Evolutionary conservation across 2,113 vertebrate genomes (phyloP).

Genomic region (Pelusios castaneus): DNA sequence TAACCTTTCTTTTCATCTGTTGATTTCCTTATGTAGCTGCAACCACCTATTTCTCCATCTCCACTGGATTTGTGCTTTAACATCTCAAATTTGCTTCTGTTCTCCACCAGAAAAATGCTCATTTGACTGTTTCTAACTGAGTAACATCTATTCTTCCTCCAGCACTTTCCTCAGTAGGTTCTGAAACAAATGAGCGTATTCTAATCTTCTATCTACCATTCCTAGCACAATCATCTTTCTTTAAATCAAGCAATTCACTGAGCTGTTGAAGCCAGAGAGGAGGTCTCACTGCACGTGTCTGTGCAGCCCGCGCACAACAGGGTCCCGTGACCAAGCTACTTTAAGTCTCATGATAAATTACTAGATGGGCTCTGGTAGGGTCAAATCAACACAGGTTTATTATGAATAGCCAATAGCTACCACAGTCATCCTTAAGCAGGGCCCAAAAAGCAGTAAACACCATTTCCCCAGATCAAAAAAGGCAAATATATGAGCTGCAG

Average conservation of each 20-base stretch:
- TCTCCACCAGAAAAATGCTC: background rate
- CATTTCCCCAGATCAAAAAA: too few relatives aligned
- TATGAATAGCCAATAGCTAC: too few relatives aligned
- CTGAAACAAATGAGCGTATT: background rate
- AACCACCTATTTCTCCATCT: background rate
- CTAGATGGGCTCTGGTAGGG: too few relatives aligned
- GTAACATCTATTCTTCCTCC: background rate
- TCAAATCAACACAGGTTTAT: too few relatives aligned
- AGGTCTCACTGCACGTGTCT: background rate
- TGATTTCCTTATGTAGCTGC: background rate
- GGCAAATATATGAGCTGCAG: too few relatives aligned
- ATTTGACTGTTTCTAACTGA: background rate
- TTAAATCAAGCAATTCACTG: background rate
- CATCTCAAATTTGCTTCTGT: background rate
- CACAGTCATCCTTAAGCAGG: too few relatives aligned
- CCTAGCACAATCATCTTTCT: background rate
- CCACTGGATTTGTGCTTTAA: background rate
- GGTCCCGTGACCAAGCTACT: too few relatives aligned
- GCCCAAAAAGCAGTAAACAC: too few relatives aligned
- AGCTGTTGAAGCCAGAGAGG: background rate
- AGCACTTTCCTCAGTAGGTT: background rate
- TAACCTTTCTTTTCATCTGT: background rate
- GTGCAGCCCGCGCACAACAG: too few relatives aligned
- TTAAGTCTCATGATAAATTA: too few relatives aligned
- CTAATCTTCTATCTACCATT: background rate